phyloP scores from a whole-genome alignment of 2,797 vertebrate species.

The Potorous gilbertii region DNA sequence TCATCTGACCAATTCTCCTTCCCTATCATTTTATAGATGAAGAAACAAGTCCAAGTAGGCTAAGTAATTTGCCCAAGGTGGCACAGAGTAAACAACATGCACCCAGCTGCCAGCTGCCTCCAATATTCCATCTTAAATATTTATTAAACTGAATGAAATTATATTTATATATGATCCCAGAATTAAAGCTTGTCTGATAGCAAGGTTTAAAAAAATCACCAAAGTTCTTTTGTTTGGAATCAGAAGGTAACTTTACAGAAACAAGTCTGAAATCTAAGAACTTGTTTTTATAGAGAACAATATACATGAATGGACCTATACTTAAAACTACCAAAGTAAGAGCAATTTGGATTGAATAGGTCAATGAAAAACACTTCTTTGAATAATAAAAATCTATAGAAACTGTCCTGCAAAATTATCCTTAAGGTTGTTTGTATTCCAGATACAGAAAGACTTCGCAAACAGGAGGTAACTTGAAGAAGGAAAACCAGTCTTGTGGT shows the following conservation, averaged over 20 bases:
- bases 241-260: background rate
- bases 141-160: background rate
- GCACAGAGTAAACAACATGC: background rate
- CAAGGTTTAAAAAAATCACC: background rate
- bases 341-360: background rate
- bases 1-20: background rate
- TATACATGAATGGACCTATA: background rate
- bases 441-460: slow-evolving; percentile 49
- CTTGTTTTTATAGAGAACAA: background rate
- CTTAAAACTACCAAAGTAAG: background rate
- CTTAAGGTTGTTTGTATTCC: background rate
- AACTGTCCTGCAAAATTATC: background rate
- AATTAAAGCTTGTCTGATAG: background rate
- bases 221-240: background rate
- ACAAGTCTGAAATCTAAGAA: background rate
- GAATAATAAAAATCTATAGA: background rate
- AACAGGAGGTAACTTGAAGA: slow-evolving; percentile 55
- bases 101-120: background rate
- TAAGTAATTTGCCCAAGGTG: background rate
- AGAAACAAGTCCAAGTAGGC: background rate
- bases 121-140: background rate
- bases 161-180: background rate
- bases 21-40: background rate
- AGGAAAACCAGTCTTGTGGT: slow-evolving; percentile 43
- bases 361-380: background rate